Conservation (phyloP, 2,797 vertebrate genomes). For the Mastacembelus armatus region DNA sequence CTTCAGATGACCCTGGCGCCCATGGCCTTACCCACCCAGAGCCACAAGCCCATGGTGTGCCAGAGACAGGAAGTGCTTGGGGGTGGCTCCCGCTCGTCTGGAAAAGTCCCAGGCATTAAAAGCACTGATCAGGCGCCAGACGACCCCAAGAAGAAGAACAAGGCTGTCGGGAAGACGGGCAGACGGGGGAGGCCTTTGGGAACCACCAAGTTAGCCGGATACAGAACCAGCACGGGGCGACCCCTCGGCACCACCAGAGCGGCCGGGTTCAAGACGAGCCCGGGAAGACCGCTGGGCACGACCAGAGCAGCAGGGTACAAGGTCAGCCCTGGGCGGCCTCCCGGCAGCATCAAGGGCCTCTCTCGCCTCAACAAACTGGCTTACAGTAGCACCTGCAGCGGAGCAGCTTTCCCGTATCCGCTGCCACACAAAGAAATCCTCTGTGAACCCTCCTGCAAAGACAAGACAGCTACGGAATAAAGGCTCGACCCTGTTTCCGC, state of each 20-base stretch:
- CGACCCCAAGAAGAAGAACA: slow-evolving; percentile 93
- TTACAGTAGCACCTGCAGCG: slow-evolving; percentile 89
- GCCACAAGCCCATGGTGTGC: slow-evolving; percentile 92
- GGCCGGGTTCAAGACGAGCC: slow-evolving; percentile 98
- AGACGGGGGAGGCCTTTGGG: slow-evolving; percentile 94
- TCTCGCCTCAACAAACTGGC: slow-evolving; percentile 94
- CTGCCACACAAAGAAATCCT: slow-evolving; percentile 90
- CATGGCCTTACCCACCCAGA: slow-evolving; percentile 75
- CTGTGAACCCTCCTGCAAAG: slow-evolving; percentile 89
- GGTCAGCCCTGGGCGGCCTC: slow-evolving; percentile 97
- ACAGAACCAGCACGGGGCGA: slow-evolving; percentile 97
- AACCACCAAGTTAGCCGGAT: slow-evolving; percentile 97
- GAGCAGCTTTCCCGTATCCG: slow-evolving; percentile 93
- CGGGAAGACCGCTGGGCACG: slow-evolving; percentile 95
- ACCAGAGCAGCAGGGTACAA: slow-evolving; percentile 98
- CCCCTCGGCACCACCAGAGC: slow-evolving; percentile 97
- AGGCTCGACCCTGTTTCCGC: slow-evolving; percentile 15
- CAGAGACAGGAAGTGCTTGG: slow-evolving; percentile 89
- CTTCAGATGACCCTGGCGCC: slow-evolving; percentile 83
- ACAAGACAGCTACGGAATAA: slow-evolving; percentile 89
- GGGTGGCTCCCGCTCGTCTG: slow-evolving; percentile 84
- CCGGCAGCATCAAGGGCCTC: slow-evolving; percentile 97
- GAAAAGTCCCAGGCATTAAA: slow-evolving; percentile 82
- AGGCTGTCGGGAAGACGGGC: slow-evolving; percentile 90
- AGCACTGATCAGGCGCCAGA: slow-evolving; percentile 85